Percentiles rank a stretch among this genome's conserved stretches.
These are phyloP conservation scores for Emys orbicularis DNA, from an alignment of 2,797 vertebrate genomes.

Conservation along the genomic window DNA sequence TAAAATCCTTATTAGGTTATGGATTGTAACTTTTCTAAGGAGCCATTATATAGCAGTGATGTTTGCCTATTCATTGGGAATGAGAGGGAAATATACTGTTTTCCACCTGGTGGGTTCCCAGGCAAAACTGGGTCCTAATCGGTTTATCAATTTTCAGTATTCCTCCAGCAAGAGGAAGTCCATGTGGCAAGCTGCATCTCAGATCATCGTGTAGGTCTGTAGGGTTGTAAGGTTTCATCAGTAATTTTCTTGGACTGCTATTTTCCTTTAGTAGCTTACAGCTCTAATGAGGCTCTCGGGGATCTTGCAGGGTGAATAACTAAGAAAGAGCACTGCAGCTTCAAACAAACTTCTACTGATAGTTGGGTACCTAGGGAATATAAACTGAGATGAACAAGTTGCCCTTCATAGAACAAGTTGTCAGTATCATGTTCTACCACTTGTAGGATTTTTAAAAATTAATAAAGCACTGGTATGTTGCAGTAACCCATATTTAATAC, in stretches of 20 bases:
- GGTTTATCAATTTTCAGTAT: background rate
- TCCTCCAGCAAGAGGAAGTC: background rate
- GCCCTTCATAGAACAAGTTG: background rate
- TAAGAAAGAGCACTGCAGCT: conserved; percentile 55
- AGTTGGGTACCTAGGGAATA: background rate
- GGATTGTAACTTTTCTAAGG: background rate
- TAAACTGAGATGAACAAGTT: conserved; percentile 56
- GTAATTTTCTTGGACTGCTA: conserved; percentile 48
- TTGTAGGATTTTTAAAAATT: background rate
- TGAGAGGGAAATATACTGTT: background rate
- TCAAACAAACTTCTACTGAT: conserved; percentile 40
- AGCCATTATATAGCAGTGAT: background rate
- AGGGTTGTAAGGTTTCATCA: conserved; percentile 45
- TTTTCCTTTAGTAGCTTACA: conserved; percentile 50
- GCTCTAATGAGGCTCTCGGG: conserved; percentile 33
- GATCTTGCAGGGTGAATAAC: conserved; percentile 21
- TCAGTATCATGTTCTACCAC: background rate
- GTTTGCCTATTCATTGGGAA: accelerated
- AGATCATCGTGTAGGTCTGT: conserved; percentile 43
- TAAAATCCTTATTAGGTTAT: background rate
- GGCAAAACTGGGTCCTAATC: background rate
- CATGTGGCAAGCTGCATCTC: conserved; percentile 17
- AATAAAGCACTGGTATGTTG: background rate
- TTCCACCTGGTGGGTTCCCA: background rate
- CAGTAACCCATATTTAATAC: background rate